Percentiles rank a stretch among this genome's conserved stretches.
Evolutionary conservation across 2,888 invertebrate species (phyloP).

Genomic region (Magallana nippona): DNA sequence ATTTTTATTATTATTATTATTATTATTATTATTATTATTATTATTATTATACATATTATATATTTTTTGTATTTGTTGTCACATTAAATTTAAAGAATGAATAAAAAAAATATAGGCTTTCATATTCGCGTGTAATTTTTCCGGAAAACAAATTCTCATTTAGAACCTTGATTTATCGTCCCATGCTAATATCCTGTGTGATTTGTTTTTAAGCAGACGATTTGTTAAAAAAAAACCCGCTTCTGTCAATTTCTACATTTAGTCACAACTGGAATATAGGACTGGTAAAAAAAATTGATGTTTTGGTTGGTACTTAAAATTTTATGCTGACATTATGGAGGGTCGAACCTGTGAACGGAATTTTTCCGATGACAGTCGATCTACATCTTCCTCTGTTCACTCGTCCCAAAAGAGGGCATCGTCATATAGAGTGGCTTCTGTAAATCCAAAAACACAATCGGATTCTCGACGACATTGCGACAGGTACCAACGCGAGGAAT

Average conservation of each 20-base stretch:
- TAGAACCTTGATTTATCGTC: neutral
- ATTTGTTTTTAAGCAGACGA: neutral
- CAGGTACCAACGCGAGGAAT: neutral
- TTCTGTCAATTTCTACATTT: too few species aligned
- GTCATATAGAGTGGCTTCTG: neutral
- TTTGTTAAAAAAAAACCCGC: too few species aligned
- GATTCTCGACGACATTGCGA: constrained; percentile 4
- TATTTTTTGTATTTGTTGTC: neutral
- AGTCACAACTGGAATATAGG: too few species aligned
- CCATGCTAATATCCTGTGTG: neutral
- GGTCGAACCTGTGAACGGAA: neutral
- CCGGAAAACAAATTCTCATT: neutral
- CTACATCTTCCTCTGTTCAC: neutral
- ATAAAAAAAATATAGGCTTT: neutral
- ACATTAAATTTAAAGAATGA: neutral
- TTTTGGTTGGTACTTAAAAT: too few species aligned
- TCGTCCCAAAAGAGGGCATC: neutral
- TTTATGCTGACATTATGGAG: too few species aligned
- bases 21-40: too few species aligned
- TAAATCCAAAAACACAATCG: neutral
- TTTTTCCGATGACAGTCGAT: neutral
- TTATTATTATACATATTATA: too few species aligned
- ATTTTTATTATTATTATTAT: too few species aligned
- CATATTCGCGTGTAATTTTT: too few species aligned
- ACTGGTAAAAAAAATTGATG: too few species aligned